Conservation (phyloP, 2,888 invertebrate species). For the Caenorhabditis sp. region DNA sequence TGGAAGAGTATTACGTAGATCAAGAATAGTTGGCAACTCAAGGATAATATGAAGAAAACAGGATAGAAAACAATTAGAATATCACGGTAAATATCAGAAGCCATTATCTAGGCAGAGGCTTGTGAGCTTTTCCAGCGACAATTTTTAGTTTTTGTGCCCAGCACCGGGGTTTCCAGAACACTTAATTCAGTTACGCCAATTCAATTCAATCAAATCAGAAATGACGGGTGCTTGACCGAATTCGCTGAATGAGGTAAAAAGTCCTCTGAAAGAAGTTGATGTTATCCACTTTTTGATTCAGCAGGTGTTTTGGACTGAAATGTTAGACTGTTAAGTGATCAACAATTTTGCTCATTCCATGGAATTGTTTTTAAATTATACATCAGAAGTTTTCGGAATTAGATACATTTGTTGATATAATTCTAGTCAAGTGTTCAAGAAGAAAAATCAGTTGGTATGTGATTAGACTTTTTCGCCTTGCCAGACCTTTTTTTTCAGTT, state of each 20-base stretch:
- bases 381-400: background rate
- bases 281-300: background rate
- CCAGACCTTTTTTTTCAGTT: too few relatives aligned
- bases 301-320: background rate
- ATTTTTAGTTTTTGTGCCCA: too few relatives aligned
- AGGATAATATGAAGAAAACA: constrained; percentile 14
- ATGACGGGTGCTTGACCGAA: background rate
- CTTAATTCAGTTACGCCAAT: too few relatives aligned
- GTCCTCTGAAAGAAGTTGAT: background rate
- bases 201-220: background rate
- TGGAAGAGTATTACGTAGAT: constrained; percentile 28
- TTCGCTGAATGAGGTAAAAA: background rate
- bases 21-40: constrained; percentile 1
- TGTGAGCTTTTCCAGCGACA: too few relatives aligned
- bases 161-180: too few relatives aligned
- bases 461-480: too few relatives aligned
- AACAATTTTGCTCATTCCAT: background rate
- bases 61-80: constrained; percentile 23
- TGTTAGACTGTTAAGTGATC: background rate
- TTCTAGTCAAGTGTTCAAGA: too few relatives aligned
- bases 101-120: constrained; percentile 14
- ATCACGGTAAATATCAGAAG: constrained; percentile 17
- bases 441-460: too few relatives aligned
- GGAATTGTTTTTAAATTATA: background rate
- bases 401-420: too few relatives aligned